phyloP scores from a whole-genome alignment of 2,888 invertebrate genomes.

The Caenorhabditis angaria region DNA sequence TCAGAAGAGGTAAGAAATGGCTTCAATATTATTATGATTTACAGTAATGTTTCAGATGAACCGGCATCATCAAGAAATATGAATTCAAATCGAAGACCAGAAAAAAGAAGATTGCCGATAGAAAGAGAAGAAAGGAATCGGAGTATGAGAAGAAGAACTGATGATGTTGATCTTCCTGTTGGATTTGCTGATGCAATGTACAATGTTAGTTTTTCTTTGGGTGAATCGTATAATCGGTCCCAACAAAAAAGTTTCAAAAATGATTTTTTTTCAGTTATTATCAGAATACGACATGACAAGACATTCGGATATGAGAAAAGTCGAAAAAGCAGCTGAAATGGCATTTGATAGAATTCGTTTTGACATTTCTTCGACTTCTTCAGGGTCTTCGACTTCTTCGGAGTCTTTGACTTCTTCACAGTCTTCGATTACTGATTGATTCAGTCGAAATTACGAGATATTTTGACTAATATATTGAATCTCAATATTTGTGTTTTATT shows the following conservation, averaged over 20 bases:
- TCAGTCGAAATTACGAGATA: too few relatives aligned
- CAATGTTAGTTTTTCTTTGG: not conserved
- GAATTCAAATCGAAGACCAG: not conserved
- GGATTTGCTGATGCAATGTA: not conserved
- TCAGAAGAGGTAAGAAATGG: not conserved
- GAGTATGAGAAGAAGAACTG: not conserved
- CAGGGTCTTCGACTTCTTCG: not conserved
- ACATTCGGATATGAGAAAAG: not conserved
- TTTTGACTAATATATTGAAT: too few relatives aligned
- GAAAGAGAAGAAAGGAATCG: not conserved
- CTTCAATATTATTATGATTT: too few relatives aligned
- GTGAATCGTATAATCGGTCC: too few relatives aligned
- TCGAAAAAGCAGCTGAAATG: not conserved
- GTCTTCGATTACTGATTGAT: too few relatives aligned
- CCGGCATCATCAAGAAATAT: not conserved
- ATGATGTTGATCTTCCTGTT: not conserved
- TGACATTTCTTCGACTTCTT: not conserved
- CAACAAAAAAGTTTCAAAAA: too few relatives aligned
- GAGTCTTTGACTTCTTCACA: not conserved
- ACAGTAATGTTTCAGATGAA: too few relatives aligned
- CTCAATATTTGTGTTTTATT: too few relatives aligned
- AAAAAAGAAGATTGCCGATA: not conserved
- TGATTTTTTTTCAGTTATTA: not conserved
- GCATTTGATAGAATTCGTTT: not conserved
- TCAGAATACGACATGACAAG: not conserved